Percentiles rank a stretch among this genome's conserved stretches.
Evolutionary conservation across 2,113 vertebrate species (phyloP).

Genomic region (Limanda limanda): DNA sequence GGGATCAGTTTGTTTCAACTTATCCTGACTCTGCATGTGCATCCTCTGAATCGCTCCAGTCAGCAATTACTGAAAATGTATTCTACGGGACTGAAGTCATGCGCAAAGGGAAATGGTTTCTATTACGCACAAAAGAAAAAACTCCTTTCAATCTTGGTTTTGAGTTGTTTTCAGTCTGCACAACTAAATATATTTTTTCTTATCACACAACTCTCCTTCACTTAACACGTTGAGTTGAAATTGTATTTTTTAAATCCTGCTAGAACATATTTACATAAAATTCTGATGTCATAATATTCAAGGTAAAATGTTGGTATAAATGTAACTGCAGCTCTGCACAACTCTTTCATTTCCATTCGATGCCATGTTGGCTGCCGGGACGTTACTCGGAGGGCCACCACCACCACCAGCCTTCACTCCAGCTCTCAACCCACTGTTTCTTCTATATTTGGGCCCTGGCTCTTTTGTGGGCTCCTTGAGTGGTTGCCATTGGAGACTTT

Average conservation of each 20-base stretch:
- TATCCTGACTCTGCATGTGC: background rate
- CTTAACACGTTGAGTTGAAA: no score
- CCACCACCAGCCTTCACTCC: background rate
- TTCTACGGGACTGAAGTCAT: background rate
- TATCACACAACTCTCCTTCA: no score
- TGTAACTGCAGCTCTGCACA: background rate
- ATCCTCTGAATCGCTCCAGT: background rate
- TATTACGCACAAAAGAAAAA: background rate
- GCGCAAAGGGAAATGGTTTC: background rate
- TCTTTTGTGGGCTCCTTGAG: conserved; percentile 49
- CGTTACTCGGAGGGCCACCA: background rate
- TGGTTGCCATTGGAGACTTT: conserved; percentile 70
- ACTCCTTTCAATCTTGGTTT: background rate
- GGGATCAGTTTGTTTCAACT: background rate
- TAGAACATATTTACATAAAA: no score
- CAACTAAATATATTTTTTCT: no score
- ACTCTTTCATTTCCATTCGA: background rate
- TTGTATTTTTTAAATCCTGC: no score
- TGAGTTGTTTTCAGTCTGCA: background rate
- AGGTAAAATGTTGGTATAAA: no score
- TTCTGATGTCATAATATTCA: no score
- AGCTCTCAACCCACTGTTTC: conserved; percentile 5
- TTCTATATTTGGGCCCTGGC: conserved; percentile 58
- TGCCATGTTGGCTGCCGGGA: background rate
- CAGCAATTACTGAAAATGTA: background rate